Evolutionary conservation across 2,113 vertebrate genomes (phyloP).

Genomic region (Phoenicopterus ruber): DNA sequence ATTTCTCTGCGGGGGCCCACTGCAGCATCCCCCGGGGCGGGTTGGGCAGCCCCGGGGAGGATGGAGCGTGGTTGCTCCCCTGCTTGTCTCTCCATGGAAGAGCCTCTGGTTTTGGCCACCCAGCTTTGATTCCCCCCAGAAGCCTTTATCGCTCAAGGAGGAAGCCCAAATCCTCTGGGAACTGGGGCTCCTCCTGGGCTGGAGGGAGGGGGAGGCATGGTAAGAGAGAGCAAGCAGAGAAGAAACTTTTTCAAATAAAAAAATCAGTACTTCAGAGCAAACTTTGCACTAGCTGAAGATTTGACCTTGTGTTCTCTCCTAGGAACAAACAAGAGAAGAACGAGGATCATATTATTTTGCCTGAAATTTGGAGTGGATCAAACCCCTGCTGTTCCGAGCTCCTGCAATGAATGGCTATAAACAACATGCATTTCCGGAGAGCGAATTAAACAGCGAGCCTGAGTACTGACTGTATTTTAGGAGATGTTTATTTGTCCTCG

Average conservation of each 20-base stretch:
- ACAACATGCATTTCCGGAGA: slow-evolving; percentile 16
- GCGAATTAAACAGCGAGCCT: neutral
- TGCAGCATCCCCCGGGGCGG: neutral
- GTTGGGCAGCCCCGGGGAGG: neutral
- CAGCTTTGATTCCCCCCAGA: neutral
- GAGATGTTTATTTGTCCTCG: slow-evolving; percentile 57
- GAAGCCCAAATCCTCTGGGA: neutral
- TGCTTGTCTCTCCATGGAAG: neutral
- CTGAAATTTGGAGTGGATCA: slow-evolving; percentile 44
- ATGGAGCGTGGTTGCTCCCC: neutral
- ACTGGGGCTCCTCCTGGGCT: neutral
- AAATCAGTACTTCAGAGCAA: neutral
- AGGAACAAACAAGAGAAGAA: slow-evolving; percentile 23
- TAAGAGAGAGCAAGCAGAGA: neutral
- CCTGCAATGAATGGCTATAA: slow-evolving; percentile 11
- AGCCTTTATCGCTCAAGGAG: neutral
- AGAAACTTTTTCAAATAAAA: neutral
- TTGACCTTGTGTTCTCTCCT: slow-evolving; percentile 47
- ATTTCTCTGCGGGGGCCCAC: neutral
- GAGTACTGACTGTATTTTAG: neutral
- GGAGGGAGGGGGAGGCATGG: neutral
- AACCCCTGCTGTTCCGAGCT: neutral
- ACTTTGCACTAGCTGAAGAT: neutral
- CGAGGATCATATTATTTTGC: neutral
- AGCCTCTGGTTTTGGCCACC: neutral